Percentiles rank a stretch among this genome's conserved stretches.
These are phyloP conservation scores for Neodiprion lecontei DNA, from an alignment of 1,140 invertebrate species.

Conservation along the genomic window DNA sequence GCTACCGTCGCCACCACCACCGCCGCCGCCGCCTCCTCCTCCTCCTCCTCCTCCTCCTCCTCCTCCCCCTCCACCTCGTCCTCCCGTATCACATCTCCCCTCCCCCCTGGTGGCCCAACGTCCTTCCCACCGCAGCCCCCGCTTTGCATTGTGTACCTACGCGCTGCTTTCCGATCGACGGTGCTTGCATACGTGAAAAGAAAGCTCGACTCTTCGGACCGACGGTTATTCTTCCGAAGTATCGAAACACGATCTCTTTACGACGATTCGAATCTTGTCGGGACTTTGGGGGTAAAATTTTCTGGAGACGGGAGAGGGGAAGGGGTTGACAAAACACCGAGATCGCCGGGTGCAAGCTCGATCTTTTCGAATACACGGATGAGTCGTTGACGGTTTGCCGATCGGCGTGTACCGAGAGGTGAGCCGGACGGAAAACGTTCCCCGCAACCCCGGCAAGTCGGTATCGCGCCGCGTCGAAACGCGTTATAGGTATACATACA, in stretches of 20 bases:
- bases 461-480: too few species aligned
- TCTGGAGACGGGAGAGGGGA: too few species aligned
- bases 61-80: not conserved
- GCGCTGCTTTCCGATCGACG: not conserved
- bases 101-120: constrained; percentile 15
- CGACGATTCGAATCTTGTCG: constrained; percentile 18
- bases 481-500: too few species aligned
- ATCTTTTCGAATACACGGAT: too few species aligned
- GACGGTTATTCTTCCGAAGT: constrained; percentile 10
- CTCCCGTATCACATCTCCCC: constrained; percentile 16
- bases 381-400: too few species aligned
- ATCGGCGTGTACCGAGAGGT: too few species aligned
- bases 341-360: too few species aligned
- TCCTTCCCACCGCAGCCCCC: constrained; percentile 15
- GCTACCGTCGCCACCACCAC: constrained; percentile 6
- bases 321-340: too few species aligned
- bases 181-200: constrained; percentile 17
- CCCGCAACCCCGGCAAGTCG: too few species aligned
- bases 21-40: not conserved
- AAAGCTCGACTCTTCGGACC: constrained; percentile 7
- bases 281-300: not conserved
- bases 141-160: too few species aligned
- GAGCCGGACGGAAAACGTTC: too few species aligned
- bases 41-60: not conserved
- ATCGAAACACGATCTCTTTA: constrained; percentile 18